Conservation (phyloP, 2,888 invertebrate species). For the Xestia rhomboidea region DNA sequence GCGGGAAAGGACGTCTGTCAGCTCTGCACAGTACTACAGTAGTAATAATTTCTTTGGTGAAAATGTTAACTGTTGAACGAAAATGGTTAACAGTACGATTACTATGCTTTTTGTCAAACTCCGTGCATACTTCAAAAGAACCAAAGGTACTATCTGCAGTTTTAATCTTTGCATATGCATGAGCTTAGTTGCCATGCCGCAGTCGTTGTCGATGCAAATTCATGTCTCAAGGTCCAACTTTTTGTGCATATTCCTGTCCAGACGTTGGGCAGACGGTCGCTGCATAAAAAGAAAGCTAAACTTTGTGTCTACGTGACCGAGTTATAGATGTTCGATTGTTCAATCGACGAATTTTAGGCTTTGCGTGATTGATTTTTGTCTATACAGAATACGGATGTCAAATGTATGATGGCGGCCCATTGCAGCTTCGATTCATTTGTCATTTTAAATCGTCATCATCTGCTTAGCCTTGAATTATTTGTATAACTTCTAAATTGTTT, state of each 20-base stretch:
- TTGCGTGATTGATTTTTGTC: conserved; percentile 2
- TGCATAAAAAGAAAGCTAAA: conserved; percentile 60
- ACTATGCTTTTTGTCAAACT: neutral
- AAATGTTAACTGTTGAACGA: too few relatives aligned
- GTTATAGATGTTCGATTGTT: conserved; percentile 23
- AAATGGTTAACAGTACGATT: too few relatives aligned
- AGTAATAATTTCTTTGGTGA: too few relatives aligned
- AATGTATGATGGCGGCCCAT: too few relatives aligned
- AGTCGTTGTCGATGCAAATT: conserved; percentile 63
- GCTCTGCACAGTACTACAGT: too few relatives aligned
- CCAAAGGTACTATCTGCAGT: conserved; percentile 28
- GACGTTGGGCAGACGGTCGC: conserved; percentile 62
- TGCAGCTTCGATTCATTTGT: too few relatives aligned
- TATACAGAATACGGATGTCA: neutral
- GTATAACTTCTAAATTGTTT: too few relatives aligned
- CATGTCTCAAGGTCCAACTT: conserved; percentile 69
- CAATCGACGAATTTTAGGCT: neutral
- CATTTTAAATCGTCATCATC: too few relatives aligned
- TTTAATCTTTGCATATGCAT: conserved; percentile 44
- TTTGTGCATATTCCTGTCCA: conserved; percentile 69
- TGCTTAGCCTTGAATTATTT: too few relatives aligned
- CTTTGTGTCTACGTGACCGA: conserved; percentile 51
- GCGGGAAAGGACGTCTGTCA: too few relatives aligned
- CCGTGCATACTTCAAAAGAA: neutral
- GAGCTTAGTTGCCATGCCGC: conserved; percentile 45